Conservation (phyloP, 2,888 invertebrate genomes). For the Eucera pruinosa region DNA sequence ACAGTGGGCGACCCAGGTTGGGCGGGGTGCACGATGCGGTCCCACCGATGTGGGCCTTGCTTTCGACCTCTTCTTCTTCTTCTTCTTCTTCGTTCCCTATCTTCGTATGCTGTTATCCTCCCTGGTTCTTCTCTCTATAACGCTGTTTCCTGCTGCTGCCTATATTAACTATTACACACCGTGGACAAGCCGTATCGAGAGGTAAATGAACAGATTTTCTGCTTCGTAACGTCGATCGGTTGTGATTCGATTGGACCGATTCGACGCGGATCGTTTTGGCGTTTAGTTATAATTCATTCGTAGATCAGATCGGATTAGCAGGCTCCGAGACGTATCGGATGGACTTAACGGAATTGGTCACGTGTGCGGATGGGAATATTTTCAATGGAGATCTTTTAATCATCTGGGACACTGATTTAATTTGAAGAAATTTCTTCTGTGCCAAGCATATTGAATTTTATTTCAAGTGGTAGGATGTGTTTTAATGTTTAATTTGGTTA, state of each 20-base stretch:
- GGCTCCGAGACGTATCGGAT: background rate
- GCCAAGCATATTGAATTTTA: too few relatives aligned
- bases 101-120: background rate
- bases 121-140: background rate
- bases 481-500: too few relatives aligned
- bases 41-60: constrained; percentile 72
- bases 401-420: background rate
- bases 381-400: background rate
- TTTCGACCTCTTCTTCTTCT: constrained; percentile 55
- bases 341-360: constrained; percentile 6
- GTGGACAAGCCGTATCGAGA: constrained; percentile 21
- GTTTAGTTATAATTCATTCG: constrained; percentile 34
- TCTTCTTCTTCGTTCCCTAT: constrained; percentile 9
- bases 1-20: constrained; percentile 84
- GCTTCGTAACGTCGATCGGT: constrained; percentile 46
- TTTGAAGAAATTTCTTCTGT: background rate
- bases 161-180: constrained; percentile 54
- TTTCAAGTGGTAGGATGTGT: too few relatives aligned
- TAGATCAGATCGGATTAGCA: constrained; percentile 37
- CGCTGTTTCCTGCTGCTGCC: constrained; percentile 23
- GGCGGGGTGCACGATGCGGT: constrained; percentile 81
- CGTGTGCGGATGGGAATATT: background rate
- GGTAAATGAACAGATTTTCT: constrained; percentile 57
- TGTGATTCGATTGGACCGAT: constrained; percentile 30
- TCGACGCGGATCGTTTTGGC: constrained; percentile 36